Conservation (phyloP, 2,888 invertebrate species). For the Drosophila mercatorum region DNA sequence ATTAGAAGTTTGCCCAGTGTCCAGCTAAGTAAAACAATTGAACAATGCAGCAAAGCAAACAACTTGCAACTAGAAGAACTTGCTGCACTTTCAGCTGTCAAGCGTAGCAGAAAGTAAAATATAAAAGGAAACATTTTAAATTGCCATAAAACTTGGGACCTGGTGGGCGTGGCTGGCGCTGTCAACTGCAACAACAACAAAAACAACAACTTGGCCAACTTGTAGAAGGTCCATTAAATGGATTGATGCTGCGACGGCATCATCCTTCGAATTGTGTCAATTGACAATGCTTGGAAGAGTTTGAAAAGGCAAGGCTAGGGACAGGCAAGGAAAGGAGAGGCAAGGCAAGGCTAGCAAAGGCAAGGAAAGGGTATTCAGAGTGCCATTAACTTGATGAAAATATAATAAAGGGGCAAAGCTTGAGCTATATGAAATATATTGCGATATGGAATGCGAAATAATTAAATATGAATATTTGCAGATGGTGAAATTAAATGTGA, state of each 20-base stretch:
- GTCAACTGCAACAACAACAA: constrained; percentile 34
- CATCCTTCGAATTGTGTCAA: constrained; percentile 59
- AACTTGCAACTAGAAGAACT: constrained; percentile 12
- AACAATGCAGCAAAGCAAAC: constrained; percentile 29
- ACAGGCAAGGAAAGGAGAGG: background rate
- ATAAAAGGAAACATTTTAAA: constrained; percentile 22
- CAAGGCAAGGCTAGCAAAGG: background rate
- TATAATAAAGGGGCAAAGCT: background rate
- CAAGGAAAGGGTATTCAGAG: background rate
- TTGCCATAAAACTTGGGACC: constrained; percentile 55
- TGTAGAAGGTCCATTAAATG: constrained; percentile 49
- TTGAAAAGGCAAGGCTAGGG: no score
- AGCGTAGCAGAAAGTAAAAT: constrained; percentile 23
- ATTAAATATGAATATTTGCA: no score
- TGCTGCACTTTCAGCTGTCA: constrained; percentile 62
- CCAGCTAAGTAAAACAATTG: constrained; percentile 33
- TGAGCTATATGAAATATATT: background rate
- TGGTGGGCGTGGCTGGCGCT: constrained; percentile 41
- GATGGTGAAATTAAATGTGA: no score
- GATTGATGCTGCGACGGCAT: constrained; percentile 50
- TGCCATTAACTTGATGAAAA: constrained; percentile 18
- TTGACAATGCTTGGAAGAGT: constrained; percentile 9
- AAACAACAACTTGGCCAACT: constrained; percentile 11
- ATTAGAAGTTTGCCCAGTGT: constrained; percentile 56
- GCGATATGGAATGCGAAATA: background rate